Percentiles rank a stretch among this genome's conserved stretches.
phyloP scores from a whole-genome alignment of 2,797 vertebrate species.

The Triplophysa yarkandensis region DNA sequence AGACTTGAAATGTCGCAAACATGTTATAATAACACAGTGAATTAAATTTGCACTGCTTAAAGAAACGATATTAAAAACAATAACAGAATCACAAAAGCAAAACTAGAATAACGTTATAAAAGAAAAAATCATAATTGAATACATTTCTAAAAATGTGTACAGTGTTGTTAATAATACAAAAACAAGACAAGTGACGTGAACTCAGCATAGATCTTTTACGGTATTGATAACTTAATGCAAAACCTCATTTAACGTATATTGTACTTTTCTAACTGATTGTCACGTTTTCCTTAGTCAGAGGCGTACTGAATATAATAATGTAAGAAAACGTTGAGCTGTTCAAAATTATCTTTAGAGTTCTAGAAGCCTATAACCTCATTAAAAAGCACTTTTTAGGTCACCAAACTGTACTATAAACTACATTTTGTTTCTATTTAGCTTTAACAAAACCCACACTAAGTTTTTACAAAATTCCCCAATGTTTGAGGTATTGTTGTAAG shows the following conservation, averaged over 20 bases:
- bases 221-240: background rate
- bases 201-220: background rate
- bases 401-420: too few species aligned
- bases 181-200: too few species aligned
- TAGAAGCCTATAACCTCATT: slow-evolving; percentile 7
- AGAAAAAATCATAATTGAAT: background rate
- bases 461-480: slow-evolving; percentile 32
- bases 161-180: background rate
- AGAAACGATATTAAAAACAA: background rate
- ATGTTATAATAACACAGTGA: background rate
- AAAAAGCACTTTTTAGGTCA: slow-evolving; percentile 24
- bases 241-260: background rate
- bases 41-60: background rate
- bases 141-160: background rate
- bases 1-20: background rate
- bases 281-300: slow-evolving; percentile 27
- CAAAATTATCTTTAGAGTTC: slow-evolving; percentile 15
- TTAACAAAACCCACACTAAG: too few species aligned
- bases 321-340: background rate
- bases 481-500: slow-evolving; percentile 41
- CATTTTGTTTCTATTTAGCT: too few species aligned
- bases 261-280: slow-evolving; percentile 25
- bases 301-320: slow-evolving; percentile 24
- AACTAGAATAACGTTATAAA: background rate
- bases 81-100: background rate